These are phyloP conservation scores for Eupelmus urozonus DNA, from an alignment of 2,888 invertebrate genomes.

Conservation along the genomic window DNA sequence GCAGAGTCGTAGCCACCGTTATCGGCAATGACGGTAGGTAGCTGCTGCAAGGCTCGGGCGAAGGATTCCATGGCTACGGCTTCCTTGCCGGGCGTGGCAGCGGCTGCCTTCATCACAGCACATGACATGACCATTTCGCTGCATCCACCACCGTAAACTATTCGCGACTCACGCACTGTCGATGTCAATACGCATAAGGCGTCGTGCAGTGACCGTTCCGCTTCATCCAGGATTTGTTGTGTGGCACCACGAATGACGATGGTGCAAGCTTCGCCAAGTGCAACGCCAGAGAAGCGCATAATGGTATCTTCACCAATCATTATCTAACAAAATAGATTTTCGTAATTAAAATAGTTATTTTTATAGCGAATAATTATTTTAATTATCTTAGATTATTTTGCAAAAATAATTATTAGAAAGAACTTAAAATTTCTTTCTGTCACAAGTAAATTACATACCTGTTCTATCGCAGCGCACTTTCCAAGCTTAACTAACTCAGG, in stretches of 20 bases:
- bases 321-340: constrained; percentile 78
- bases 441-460: no score
- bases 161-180: constrained; percentile 94
- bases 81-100: constrained; percentile 96
- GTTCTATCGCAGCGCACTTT: constrained; percentile 95
- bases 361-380: neutral
- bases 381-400: neutral
- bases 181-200: constrained; percentile 97
- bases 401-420: no score
- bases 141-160: constrained; percentile 95
- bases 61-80: constrained; percentile 98
- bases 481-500: constrained; percentile 95
- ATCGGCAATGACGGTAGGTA: constrained; percentile 98
- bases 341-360: constrained; percentile 61
- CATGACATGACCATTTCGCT: constrained; percentile 98
- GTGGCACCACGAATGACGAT: constrained; percentile 98
- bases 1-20: constrained; percentile 99
- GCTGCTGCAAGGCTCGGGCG: constrained; percentile 90
- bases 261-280: constrained; percentile 97
- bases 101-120: constrained; percentile 90
- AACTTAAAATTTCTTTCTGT: constrained; percentile 5
- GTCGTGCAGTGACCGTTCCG: constrained; percentile 98
- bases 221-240: constrained; percentile 98
- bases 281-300: constrained; percentile 95
- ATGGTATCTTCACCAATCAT: constrained; percentile 98